Evolutionary conservation across 2,113 vertebrate genomes (phyloP).

Genomic region (Coturnix japonica): DNA sequence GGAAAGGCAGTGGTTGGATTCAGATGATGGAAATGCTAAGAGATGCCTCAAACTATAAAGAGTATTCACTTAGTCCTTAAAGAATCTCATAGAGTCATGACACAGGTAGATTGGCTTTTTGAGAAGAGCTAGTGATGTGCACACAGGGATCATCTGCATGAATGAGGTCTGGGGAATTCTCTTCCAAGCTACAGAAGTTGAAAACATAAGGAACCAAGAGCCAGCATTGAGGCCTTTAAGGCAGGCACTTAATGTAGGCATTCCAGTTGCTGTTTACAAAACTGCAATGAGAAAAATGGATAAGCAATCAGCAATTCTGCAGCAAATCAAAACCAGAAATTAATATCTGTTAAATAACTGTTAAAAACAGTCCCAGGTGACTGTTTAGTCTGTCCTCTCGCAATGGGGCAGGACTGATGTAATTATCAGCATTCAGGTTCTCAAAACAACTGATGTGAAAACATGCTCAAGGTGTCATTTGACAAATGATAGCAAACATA

Average conservation of each 20-base stretch:
- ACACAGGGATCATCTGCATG: fast-evolving
- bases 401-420: slow-evolving; percentile 43
- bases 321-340: not conserved
- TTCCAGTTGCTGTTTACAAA: not conserved
- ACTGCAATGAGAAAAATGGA: not conserved
- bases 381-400: not conserved
- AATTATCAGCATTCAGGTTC: slow-evolving; percentile 38
- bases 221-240: not conserved
- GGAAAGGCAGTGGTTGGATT: not conserved
- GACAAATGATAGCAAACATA: slow-evolving; percentile 71
- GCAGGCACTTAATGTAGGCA: not conserved
- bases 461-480: slow-evolving; percentile 65
- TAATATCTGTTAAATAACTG: slow-evolving; percentile 14
- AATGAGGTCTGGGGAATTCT: not conserved
- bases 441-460: slow-evolving; percentile 64
- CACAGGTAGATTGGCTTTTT: not conserved
- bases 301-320: not conserved
- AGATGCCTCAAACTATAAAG: not conserved
- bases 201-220: not conserved
- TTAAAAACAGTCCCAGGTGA: not conserved
- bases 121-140: not conserved
- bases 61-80: not conserved
- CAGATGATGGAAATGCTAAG: not conserved
- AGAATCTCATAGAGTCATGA: not conserved
- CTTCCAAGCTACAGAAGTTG: not conserved